These are phyloP conservation scores for Pterostichus madidus DNA, from an alignment of 2,888 invertebrate species.

Conservation along the genomic window DNA sequence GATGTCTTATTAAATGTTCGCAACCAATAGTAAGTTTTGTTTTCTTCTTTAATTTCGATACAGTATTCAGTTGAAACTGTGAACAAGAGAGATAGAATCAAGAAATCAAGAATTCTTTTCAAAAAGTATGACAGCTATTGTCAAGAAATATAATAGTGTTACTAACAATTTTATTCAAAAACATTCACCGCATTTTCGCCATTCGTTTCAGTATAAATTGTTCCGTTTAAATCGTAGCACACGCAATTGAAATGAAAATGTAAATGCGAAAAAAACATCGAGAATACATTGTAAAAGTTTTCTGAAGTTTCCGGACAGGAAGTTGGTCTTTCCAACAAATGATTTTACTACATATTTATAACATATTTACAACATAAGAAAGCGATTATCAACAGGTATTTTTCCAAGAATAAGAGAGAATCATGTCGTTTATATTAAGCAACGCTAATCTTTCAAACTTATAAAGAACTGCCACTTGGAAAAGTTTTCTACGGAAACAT, in stretches of 20 bases:
- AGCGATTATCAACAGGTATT: conserved; percentile 45
- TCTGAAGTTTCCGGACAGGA: conserved; percentile 29
- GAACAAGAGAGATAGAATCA: too few species aligned
- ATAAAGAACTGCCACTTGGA: conserved; percentile 49
- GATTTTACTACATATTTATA: conserved; percentile 55
- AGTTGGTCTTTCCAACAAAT: conserved; percentile 44
- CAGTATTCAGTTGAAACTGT: too few species aligned
- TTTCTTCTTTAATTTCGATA: too few species aligned
- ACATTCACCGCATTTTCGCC: neutral
- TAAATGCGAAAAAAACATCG: conserved; percentile 39
- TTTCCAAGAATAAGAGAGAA: conserved; percentile 37
- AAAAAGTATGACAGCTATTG: neutral
- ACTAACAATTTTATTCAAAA: conserved; percentile 23
- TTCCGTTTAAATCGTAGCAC: conserved; percentile 7
- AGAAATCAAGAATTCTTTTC: neutral
- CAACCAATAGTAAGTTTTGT: too few species aligned
- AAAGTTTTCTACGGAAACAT: conserved; percentile 35
- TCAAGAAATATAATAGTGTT: neutral
- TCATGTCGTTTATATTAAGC: conserved; percentile 35
- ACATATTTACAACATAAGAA: conserved; percentile 45
- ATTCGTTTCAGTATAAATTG: conserved; percentile 17
- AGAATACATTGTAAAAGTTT: conserved; percentile 48
- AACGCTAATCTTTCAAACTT: conserved; percentile 41
- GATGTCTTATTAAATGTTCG: too few species aligned
- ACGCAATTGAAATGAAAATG: conserved; percentile 50